Evolutionary conservation across 2,797 vertebrate genomes (phyloP).

Genomic region (Parauchenoglanis ngamensis): DNA sequence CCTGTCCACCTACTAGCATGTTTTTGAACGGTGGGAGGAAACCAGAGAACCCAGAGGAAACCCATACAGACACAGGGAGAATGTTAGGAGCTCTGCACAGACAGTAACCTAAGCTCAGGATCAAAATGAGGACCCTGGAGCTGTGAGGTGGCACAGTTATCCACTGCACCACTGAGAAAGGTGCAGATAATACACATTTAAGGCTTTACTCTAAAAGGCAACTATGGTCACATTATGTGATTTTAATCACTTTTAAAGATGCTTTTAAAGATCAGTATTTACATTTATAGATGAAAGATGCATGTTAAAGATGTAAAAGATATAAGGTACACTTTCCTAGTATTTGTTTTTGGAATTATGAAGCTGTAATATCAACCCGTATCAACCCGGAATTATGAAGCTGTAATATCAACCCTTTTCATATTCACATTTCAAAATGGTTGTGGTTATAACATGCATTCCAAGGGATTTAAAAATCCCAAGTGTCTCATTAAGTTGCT

Average conservation of each 20-base stretch:
- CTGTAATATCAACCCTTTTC: background rate
- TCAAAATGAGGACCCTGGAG: background rate
- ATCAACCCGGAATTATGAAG: background rate
- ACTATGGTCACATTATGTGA: background rate
- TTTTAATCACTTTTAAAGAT: background rate
- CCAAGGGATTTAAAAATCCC: background rate
- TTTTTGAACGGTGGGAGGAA: background rate
- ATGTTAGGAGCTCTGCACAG: background rate
- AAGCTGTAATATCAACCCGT: background rate
- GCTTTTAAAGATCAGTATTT: background rate
- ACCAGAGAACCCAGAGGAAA: background rate
- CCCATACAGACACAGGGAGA: background rate
- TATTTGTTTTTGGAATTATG: background rate
- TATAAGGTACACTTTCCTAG: background rate
- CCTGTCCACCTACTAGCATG: background rate
- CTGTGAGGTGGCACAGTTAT: background rate
- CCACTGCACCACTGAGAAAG: background rate
- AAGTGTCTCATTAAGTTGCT: conserved; percentile 1
- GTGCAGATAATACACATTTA: background rate
- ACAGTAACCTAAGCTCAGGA: background rate
- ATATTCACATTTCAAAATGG: background rate
- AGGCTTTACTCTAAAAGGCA: background rate
- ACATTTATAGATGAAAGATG: background rate
- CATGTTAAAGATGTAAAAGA: background rate
- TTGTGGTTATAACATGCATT: background rate